A percentile compares a stretch with the other conserved stretches of the same genome.
Evolutionary conservation across 2,113 vertebrate genomes (phyloP).

Genomic region (Nesoenas mayeri): DNA sequence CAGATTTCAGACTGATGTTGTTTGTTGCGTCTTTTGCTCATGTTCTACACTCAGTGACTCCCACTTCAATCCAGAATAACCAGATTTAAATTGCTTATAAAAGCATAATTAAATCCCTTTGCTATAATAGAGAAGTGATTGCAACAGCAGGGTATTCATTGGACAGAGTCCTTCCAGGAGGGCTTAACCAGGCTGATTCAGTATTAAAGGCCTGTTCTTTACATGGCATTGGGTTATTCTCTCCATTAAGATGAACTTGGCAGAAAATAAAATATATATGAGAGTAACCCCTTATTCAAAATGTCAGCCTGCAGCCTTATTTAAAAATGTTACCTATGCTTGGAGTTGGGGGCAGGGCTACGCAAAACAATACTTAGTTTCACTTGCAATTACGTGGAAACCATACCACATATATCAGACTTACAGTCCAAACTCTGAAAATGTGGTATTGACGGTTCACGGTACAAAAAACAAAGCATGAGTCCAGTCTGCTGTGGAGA

Average conservation of each 20-base stretch:
- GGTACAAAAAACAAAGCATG: background rate
- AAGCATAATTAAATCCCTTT: background rate
- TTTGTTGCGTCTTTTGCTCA: background rate
- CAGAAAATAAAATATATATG: background rate
- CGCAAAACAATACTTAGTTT: background rate
- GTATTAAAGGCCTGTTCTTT: background rate
- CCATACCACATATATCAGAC: background rate
- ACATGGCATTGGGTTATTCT: background rate
- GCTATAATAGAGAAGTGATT: background rate
- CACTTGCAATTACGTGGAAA: background rate
- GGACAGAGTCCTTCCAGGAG: background rate
- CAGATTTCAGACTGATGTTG: background rate
- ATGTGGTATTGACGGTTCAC: background rate
- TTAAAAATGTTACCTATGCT: background rate
- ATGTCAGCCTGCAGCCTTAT: background rate
- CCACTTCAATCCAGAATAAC: conserved; percentile 3
- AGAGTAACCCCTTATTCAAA: background rate
- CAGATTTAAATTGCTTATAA: conserved; percentile 20
- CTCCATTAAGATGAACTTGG: background rate
- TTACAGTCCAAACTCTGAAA: background rate
- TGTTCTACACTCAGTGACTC: background rate
- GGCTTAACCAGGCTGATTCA: background rate
- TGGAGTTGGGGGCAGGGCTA: background rate
- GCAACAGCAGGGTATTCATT: background rate
- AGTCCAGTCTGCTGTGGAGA: background rate